Conservation (phyloP, 2,797 vertebrate genomes). For the Siniperca undulata region DNA sequence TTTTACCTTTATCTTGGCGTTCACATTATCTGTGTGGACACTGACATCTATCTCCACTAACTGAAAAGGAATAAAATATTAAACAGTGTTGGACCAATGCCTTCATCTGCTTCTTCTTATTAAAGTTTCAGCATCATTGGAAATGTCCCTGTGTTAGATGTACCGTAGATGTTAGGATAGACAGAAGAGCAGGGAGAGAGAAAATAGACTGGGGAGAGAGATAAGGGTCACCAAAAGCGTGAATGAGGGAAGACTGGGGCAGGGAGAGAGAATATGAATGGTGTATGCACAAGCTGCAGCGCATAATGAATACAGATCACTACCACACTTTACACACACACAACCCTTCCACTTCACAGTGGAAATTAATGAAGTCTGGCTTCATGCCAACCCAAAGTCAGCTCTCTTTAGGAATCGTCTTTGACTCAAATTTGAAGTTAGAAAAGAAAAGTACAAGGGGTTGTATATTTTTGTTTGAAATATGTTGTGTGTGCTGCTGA, state of each 20-base stretch:
- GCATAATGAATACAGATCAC: slow-evolving; percentile 18
- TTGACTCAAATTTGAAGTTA: slow-evolving; percentile 3
- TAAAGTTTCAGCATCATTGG: slow-evolving; percentile 58
- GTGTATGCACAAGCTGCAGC: slow-evolving; percentile 16
- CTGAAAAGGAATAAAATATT: slow-evolving; percentile 37
- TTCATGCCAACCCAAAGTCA: background rate
- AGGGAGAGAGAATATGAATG: slow-evolving; percentile 24
- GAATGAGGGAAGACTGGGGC: background rate
- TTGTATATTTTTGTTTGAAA: background rate
- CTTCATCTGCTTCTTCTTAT: slow-evolving; percentile 53
- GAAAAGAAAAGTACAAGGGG: background rate
- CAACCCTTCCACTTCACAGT: background rate
- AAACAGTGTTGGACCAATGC: background rate
- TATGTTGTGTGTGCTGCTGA: background rate
- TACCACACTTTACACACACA: background rate
- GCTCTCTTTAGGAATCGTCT: background rate
- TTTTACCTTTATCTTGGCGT: background rate
- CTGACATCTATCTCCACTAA: slow-evolving; percentile 8
- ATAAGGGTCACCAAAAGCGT: slow-evolving; percentile 5
- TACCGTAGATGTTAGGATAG: slow-evolving; percentile 29
- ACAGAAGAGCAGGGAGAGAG: background rate
- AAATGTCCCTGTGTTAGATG: slow-evolving; percentile 8
- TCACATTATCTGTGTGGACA: background rate
- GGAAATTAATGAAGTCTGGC: slow-evolving; percentile 7
- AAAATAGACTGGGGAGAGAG: background rate